Base-by-base conservation (phyloP, 2,888 invertebrate genomes). In the Eudemis profundana region DNA sequence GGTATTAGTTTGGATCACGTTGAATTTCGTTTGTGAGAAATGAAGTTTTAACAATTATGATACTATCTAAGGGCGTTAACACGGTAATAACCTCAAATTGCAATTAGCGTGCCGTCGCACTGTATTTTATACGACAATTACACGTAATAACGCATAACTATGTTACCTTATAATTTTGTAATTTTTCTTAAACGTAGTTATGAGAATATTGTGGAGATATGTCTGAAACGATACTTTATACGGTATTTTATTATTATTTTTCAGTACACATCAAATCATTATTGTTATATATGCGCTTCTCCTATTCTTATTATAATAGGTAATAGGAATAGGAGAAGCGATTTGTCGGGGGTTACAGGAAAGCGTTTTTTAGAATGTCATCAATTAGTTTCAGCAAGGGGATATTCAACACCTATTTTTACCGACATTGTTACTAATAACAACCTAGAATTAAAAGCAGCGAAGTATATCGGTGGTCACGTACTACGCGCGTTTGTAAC, bases 401-500 rank as follows among this genome's bases (percentile, higher is more conserved):
- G 53, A 64, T 62, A 51, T 56, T 44, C 46, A 73, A 56, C 63
- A 67, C 38, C 59, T 72, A 70, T 76, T 78, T 78, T 76, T 76
- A 74, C 73, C 68, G 51, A 42, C 54, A 56, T 38, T 69, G 27
- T 36, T 19, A 47, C 47, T 72, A 61, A 70, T 74, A 78, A 79
- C 81, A 83, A 81, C 81, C 82, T 82, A 79, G 78, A 76, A 76
- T 78, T 77, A 69, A 74, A 75, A 77, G 74, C 75, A 72, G 78
- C 70, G 70, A 74, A 76, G 73, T 74, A 78, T 75, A 81, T 81
- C 75, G 81, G 77, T 77, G 83, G 84, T 86, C 86, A 86, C 86
- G 86, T 84, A 78, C 79, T 69, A 78, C 78, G 78, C 79, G 85
- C 86, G 83, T 81, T 74, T 70, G 76, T 87, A 88, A 87, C 88